Base-by-base conservation (phyloP, 2,797 vertebrate genomes). In the Decapterus maruadsi region DNA sequence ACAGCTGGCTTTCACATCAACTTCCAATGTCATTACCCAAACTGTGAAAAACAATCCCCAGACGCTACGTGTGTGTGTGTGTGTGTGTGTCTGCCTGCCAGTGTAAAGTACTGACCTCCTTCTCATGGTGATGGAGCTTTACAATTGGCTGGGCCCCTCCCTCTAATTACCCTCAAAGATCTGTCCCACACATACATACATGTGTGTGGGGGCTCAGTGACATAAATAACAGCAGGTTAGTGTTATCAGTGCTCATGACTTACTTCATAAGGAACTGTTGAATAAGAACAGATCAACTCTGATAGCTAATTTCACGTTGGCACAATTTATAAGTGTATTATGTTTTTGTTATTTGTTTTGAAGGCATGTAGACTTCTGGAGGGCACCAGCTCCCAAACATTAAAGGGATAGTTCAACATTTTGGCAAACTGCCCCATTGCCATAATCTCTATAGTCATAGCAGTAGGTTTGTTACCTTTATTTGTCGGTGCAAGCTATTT, bases 31-130 rank as follows among this genome's bases (percentile, higher is more conserved):
- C 87, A 91, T 92, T 90, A 94, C 82, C 85, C 78, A 89, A 91
- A 94, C 92, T 92, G 93, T 94, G 94, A 94, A 93, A 95, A 94
- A 92, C 88, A 94, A 93, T 92, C 88, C 84, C 87, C 91, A 92
- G 88, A 90, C 88, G 31, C 75, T 71, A 31, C 71, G 71, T 87
- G 85, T 83, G 84, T 76, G 78, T 72, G 73, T 81, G 84, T 70
- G 75, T n/a, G 67, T 68, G 43, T 45, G 57, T 55, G 57, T 66
- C 66, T 74, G 82, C 71, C 72, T 61, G 81, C 68, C 53, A 83
- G 79, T 65, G 80, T 72, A 76, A 79, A 57, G 81, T 43, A 51
- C 74, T 63, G 79, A 82, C 81, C 48, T 69, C 76, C 79, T 84
- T 82, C 77, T 75, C 82, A 87, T 81, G 73, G 58, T 80, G 82